phyloP scores from a whole-genome alignment of 1,140 invertebrate genomes.

The Mya arenaria region DNA sequence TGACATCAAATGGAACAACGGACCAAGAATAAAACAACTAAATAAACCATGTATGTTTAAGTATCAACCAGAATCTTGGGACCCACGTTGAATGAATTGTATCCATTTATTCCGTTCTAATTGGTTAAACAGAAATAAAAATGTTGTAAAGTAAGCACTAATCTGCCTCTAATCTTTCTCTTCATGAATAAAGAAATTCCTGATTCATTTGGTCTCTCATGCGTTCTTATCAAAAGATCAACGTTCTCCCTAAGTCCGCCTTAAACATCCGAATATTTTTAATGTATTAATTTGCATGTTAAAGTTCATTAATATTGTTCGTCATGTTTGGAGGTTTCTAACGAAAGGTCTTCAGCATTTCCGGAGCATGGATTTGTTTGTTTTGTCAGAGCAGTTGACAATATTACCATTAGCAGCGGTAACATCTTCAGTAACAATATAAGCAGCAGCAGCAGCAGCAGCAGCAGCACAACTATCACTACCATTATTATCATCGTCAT shows the following conservation, averaged over 20 bases:
- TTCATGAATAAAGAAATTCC: slow-evolving; percentile 33
- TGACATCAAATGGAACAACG: slow-evolving; percentile 44
- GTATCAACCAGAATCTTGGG: neutral
- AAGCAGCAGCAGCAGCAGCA: too few relatives aligned
- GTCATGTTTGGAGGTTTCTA: too few relatives aligned
- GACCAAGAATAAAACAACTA: slow-evolving; percentile 37
- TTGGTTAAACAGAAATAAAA: slow-evolving; percentile 44
- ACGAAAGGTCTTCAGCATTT: too few relatives aligned
- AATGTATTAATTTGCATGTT: too few relatives aligned
- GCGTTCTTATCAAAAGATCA: slow-evolving; percentile 21
- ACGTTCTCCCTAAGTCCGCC: neutral
- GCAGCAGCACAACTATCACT: too few relatives aligned
- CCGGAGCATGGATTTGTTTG: too few relatives aligned
- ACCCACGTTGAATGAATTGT: neutral
- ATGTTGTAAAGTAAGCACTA: slow-evolving; percentile 23
- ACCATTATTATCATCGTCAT: too few relatives aligned
- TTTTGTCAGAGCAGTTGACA: too few relatives aligned
- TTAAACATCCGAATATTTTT: neutral
- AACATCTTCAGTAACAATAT: too few relatives aligned
- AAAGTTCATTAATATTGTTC: too few relatives aligned
- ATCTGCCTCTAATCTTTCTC: slow-evolving; percentile 9
- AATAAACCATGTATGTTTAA: slow-evolving; percentile 36
- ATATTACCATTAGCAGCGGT: too few relatives aligned
- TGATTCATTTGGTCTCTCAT: slow-evolving; percentile 3
- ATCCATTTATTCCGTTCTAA: slow-evolving; percentile 35